Conservation (phyloP, 2,113 vertebrate species). For the Misgurnus mizolepis region DNA sequence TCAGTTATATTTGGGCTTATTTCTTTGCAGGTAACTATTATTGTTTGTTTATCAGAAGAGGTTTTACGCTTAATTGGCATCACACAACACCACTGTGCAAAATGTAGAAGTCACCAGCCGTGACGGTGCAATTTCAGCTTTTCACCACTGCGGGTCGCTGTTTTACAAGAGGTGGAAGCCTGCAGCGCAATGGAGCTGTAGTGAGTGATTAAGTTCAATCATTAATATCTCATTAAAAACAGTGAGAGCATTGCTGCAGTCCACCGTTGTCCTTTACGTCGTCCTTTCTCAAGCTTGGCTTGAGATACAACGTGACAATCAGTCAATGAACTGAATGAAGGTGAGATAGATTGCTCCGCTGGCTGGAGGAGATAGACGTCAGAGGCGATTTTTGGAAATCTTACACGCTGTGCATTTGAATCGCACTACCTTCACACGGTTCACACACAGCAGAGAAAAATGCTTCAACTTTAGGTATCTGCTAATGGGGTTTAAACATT, state of each 20-base stretch:
- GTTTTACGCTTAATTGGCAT: too few species aligned
- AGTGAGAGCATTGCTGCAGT: background rate
- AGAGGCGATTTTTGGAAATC: constrained; percentile 53
- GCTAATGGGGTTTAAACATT: background rate
- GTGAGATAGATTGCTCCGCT: constrained; percentile 55
- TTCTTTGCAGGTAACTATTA: too few species aligned
- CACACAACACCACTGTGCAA: too few species aligned
- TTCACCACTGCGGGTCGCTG: constrained; percentile 42
- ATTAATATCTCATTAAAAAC: constrained; percentile 39
- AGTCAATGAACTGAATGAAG: constrained; percentile 59
- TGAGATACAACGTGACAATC: constrained; percentile 54
- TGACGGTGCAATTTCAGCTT: background rate
- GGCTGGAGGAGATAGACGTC: constrained; percentile 50
- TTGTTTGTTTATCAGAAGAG: too few species aligned
- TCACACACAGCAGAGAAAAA: constrained; percentile 3
- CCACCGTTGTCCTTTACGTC: constrained; percentile 3
- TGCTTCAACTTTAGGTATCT: background rate
- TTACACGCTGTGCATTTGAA: constrained; percentile 18
- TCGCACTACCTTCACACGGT: background rate
- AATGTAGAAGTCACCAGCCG: too few species aligned
- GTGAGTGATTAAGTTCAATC: constrained; percentile 12
- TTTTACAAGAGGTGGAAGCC: constrained; percentile 18
- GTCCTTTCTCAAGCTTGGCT: constrained; percentile 2
- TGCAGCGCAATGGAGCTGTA: background rate
- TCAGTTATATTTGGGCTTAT: too few species aligned